Base-by-base conservation (phyloP, 2,888 invertebrate genomes). In the Leucoptera coffeella region DNA sequence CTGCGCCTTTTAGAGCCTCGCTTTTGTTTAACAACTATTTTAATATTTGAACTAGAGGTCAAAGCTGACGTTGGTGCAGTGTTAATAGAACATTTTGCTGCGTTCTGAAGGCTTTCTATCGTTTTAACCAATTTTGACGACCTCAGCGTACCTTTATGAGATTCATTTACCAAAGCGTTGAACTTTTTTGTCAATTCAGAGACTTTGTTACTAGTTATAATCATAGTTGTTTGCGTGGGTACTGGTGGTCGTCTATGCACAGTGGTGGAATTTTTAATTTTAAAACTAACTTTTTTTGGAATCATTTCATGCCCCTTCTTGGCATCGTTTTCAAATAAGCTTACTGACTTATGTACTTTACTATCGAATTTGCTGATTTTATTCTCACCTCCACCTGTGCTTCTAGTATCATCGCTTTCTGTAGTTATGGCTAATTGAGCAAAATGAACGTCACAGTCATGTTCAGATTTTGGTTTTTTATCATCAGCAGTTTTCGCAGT, bases 181-280 rank as follows among this genome's bases (percentile, higher is more conserved):
- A 82, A 84, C 42, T 82, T 82, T 35, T 77, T 75, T 2, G 83
- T 79, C 30, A 84, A 48, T 44, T 79, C 77, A 24, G 82, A 78
- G 17, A 84, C 84, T 47, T 76, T 75, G 38, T 60, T 79, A 32
- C 71, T 61, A 9, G 61, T 52, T 33, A 74, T 56, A 4, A 71
- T 65, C 45, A 74, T 56, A 17, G 65, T 64, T 41, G 61, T 71
- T 7, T 17, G 6, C 6, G 62, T 47, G 15, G 50, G 49, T 17
- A 58, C 35, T 14, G 61, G 61, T 4, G 62, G 58, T 29, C 69
- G 56, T 37, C 69, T 55, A 25, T 73, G 52, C 15, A 60, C 57
- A 12, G 58, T 39, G 9, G 69, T 56, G 4, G 71, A 55, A 34
- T 61, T 74, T 47, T 74, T 75, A 7, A 74, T 73, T 61, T 77